phyloP scores from a whole-genome alignment of 2,888 invertebrate species.

The Lingula anatina region DNA sequence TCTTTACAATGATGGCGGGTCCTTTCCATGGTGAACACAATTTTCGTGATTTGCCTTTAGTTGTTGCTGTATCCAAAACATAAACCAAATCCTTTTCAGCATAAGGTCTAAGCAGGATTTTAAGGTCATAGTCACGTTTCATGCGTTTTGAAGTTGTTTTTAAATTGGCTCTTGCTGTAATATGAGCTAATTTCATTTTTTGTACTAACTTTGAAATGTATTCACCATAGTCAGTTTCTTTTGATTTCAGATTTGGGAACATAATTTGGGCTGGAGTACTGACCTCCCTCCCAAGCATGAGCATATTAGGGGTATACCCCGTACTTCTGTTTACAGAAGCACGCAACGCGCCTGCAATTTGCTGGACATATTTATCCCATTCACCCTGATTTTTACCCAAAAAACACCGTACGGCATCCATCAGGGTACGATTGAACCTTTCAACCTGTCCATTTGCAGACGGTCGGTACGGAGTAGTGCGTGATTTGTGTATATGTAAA shows the following conservation, averaged over 20 bases:
- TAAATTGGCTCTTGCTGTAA: slow-evolving; percentile 5
- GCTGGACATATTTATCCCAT: slow-evolving; percentile 10
- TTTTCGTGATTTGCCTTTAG: slow-evolving; percentile 8
- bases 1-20: slow-evolving; percentile 9
- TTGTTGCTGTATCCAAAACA: slow-evolving; percentile 6
- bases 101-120: too few relatives aligned
- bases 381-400: slow-evolving; percentile 5
- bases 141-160: slow-evolving; percentile 1
- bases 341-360: slow-evolving; percentile 6
- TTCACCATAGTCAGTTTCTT: not conserved
- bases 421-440: slow-evolving; percentile 7
- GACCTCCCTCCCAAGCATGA: slow-evolving; percentile 13
- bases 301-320: slow-evolving; percentile 9
- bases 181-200: slow-evolving; percentile 6
- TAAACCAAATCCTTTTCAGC: too few relatives aligned
- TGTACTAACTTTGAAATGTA: slow-evolving; percentile 2
- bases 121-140: slow-evolving; percentile 12
- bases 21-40: slow-evolving; percentile 12
- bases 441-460: slow-evolving; percentile 12
- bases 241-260: not conserved
- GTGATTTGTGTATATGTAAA: slow-evolving; percentile 8
- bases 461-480: slow-evolving; percentile 13
- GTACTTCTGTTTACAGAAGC: slow-evolving; percentile 10
- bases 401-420: slow-evolving; percentile 9
- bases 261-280: slow-evolving; percentile 5